Evolutionary conservation across 2,797 vertebrate species (phyloP).

Genomic region (Dendrocincla fuliginosa): DNA sequence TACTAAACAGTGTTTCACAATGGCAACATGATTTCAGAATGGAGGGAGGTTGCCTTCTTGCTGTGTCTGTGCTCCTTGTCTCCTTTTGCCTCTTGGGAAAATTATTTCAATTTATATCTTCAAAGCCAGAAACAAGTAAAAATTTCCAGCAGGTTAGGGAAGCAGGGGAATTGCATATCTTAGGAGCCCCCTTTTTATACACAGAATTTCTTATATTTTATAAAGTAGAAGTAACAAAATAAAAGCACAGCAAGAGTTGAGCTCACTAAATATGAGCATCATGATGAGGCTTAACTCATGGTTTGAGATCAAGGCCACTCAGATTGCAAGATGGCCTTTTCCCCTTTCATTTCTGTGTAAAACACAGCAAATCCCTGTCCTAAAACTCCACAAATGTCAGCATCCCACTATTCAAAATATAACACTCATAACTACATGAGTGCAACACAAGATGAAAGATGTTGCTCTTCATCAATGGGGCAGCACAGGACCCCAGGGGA

Average conservation of each 20-base stretch:
- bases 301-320: neutral
- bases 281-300: neutral
- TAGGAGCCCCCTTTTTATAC: neutral
- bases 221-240: neutral
- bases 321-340: rapidly evolving
- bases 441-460: neutral
- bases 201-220: neutral
- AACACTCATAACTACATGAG: neutral
- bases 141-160: neutral
- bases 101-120: neutral
- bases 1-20: neutral
- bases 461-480: neutral
- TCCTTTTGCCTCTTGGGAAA: neutral
- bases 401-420: neutral
- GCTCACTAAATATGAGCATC: neutral
- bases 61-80: neutral
- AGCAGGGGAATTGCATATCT: neutral
- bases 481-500: neutral
- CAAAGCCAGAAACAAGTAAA: neutral
- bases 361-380: neutral
- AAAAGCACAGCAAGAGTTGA: neutral
- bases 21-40: rapidly evolving
- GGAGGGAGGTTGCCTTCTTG: neutral
- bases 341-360: neutral
- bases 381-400: neutral